Percentiles rank a stretch among this genome's conserved stretches.
phyloP scores from a whole-genome alignment of 2,888 invertebrate species.

The Platycnemis pennipes region DNA sequence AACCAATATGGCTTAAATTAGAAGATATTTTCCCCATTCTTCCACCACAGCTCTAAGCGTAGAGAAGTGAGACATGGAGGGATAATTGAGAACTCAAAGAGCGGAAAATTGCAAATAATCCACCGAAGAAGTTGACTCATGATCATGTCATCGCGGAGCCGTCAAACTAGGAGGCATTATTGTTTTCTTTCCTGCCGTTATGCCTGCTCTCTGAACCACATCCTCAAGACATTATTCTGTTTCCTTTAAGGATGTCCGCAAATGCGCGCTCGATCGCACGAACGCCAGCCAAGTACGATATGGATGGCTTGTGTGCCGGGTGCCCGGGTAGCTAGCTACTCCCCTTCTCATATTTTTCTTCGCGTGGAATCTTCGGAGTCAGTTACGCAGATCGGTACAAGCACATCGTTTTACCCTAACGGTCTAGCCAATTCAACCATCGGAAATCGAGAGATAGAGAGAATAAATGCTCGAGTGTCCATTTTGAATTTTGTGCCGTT shows the following conservation, averaged over 20 bases:
- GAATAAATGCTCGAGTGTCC: not conserved
- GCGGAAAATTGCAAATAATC: conserved; percentile 18
- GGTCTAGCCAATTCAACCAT: conserved; percentile 3
- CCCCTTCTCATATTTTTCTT: not conserved
- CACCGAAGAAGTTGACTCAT: not conserved
- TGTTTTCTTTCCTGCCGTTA: not conserved
- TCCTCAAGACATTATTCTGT: not conserved
- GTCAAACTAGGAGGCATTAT: not conserved
- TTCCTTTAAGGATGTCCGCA: not conserved
- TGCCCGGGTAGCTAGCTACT: not conserved
- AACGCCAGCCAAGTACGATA: not conserved
- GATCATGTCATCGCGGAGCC: not conserved
- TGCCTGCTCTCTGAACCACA: not conserved
- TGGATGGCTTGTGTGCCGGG: not conserved
- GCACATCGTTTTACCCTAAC: not conserved
- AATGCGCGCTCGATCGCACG: not conserved
- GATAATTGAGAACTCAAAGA: not conserved
- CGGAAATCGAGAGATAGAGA: not conserved
- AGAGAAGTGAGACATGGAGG: not conserved
- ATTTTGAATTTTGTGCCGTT: not conserved
- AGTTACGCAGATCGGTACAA: not conserved
- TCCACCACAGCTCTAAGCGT: not conserved
- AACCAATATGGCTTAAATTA: not conserved
- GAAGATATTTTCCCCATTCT: not conserved
- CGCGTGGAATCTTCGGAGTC: not conserved